Evolutionary conservation across 2,888 invertebrate genomes (phyloP).

Genomic region (Temnothorax unifasciatus): DNA sequence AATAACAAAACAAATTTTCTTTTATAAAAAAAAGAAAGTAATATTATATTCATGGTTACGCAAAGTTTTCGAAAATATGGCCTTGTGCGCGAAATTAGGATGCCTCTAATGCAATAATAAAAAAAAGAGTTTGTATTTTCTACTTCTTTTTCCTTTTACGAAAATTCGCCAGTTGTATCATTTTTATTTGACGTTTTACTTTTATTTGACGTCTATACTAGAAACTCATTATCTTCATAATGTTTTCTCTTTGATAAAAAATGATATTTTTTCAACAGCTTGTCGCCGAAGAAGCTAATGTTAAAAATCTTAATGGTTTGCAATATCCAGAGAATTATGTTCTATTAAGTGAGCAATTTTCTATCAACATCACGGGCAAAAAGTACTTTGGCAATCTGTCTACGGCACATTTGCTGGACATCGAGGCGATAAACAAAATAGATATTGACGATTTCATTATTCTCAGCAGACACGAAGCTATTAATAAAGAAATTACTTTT

Average conservation of each 20-base stretch:
- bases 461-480: conserved; percentile 85
- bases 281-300: conserved; percentile 68
- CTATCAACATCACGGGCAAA: conserved; percentile 84
- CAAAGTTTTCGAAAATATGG: not conserved
- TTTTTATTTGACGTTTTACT: not conserved
- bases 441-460: conserved; percentile 86
- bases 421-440: conserved; percentile 86
- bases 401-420: conserved; percentile 83
- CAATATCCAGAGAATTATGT: conserved; percentile 88
- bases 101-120: not conserved
- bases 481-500: conserved; percentile 87
- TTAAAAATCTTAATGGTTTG: conserved; percentile 86
- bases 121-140: not conserved
- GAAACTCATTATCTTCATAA: not conserved
- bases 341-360: conserved; percentile 80
- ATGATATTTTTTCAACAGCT: conserved; percentile 59
- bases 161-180: not conserved
- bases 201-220: not conserved
- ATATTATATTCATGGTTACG: not conserved
- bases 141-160: not conserved
- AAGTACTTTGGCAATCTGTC: conserved; percentile 87
- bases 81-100: not conserved
- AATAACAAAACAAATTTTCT: not conserved
- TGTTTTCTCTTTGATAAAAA: not conserved
- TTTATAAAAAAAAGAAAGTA: not conserved